These are phyloP conservation scores for Vannuccia rotundouncinata DNA, from an alignment of 2,888 invertebrate species.

Conservation along the genomic window DNA sequence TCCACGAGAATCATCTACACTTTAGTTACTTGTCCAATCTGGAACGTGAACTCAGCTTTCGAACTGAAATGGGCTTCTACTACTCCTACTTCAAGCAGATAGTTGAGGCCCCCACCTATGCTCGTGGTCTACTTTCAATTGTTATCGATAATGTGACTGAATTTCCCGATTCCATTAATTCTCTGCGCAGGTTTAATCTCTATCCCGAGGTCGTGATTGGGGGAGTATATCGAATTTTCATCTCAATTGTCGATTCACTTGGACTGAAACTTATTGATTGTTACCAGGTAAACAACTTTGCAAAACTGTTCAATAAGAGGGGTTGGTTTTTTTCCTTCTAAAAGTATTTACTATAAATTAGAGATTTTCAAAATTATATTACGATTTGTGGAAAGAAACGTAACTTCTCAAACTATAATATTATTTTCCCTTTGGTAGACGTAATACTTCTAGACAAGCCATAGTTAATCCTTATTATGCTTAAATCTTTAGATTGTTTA, in stretches of 20 bases:
- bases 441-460: no score
- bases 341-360: no score
- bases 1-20: constrained; percentile 76
- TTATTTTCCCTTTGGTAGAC: no score
- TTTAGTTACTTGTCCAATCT: constrained; percentile 74
- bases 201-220: constrained; percentile 67
- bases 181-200: constrained; percentile 73
- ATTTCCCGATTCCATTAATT: constrained; percentile 67
- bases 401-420: no score
- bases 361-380: no score
- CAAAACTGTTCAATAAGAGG: background rate
- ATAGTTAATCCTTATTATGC: no score
- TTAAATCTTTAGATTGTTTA: no score
- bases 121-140: constrained; percentile 47
- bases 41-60: constrained; percentile 76
- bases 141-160: constrained; percentile 68
- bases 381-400: no score
- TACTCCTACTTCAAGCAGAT: constrained; percentile 80
- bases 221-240: constrained; percentile 34
- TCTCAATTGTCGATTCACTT: background rate
- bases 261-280: constrained; percentile 11
- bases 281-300: constrained; percentile 6
- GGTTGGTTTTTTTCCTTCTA: no score
- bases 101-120: constrained; percentile 66
- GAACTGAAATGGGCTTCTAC: constrained; percentile 80